Conservation (phyloP, 2,113 vertebrate genomes). For the Illadopsis cleaveri region DNA sequence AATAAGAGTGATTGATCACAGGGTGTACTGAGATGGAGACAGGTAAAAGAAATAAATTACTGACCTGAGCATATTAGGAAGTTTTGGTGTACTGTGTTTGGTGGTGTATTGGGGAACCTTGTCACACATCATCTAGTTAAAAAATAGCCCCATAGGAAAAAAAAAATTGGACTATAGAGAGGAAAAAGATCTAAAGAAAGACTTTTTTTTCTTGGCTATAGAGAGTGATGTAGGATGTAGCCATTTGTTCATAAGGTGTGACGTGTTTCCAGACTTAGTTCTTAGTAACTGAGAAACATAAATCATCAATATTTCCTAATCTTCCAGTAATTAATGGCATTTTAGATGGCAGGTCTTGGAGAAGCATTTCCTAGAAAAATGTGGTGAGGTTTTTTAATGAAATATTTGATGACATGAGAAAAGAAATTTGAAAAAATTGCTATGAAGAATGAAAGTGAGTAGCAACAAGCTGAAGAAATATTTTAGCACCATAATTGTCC, state of each 20-base stretch:
- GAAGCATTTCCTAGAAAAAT: not conserved
- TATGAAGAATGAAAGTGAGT: not conserved
- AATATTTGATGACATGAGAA: not conserved
- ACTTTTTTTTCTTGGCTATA: not conserved
- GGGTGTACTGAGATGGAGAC: not conserved
- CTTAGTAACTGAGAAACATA: not conserved
- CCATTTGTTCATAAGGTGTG: not conserved
- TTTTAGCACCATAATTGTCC: not conserved
- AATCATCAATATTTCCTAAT: not conserved
- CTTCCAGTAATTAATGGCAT: not conserved
- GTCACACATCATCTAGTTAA: not conserved
- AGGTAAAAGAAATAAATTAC: conserved; percentile 8
- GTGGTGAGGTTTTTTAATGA: not conserved
- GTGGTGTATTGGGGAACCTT: not conserved
- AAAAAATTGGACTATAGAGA: not conserved
- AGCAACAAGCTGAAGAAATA: not conserved
- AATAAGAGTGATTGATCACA: not conserved
- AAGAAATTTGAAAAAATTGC: not conserved
- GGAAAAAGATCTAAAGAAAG: not conserved
- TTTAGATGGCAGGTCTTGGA: not conserved
- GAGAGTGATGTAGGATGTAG: not conserved
- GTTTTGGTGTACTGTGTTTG: not conserved
- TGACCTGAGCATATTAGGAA: not conserved
- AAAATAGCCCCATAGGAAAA: not conserved
- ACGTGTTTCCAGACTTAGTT: not conserved